Evolutionary conservation across 2,888 invertebrate species (phyloP), one percentile per base, ranked within the genome.

Genomic region (Microctonus brassicae): DNA sequence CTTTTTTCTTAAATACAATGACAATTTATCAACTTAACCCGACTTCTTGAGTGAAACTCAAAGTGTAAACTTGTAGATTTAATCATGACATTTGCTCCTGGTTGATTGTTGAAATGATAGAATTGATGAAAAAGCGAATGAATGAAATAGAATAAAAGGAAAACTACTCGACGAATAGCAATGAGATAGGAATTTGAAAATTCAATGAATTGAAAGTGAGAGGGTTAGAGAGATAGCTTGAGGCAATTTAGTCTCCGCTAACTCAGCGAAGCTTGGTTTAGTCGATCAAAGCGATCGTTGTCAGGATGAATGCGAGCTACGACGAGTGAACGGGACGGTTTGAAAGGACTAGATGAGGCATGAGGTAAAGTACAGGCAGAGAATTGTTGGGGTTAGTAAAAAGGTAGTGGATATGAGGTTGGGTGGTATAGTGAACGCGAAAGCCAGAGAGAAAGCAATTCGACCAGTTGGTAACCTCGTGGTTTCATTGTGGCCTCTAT

Each of bases 401-500:
- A 17, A 47, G 47, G 17, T 47, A 7, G 17, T 17, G 47, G 17
- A 47, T 47, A 17, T 47, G 17, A 47, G 47, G 47, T 20, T 17
- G 47, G 47, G 17, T 47, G 47, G 17, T 47, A 17, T 47, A 47
- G 47, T 47, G 17, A 47, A 47, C 47, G 47, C 75, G 69, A 68
- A 75, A 77, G 69, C 73, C 76, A 13, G 63, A 33, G 17, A 11
- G 78, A 77, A n/a, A 78, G 77, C 79, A 79, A 81, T 82, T 81
- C 80, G 77, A 80, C 77, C 81, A 78, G 82, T 83, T 84, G 82
- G 82, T 81, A 82, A 82, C 82, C 78, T 79, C 76, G 84, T 76
- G 84, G 84, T 83, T 83, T 81, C 81, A 82, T 82, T 81, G 81
- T 79, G 83, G 82, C 70, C 7, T 73, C 78, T 17, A 33, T 20